These are phyloP conservation scores for Isaurus tuberculatus DNA, from an alignment of 92 coral and sea anemone species.

Conservation along the genomic window DNA sequence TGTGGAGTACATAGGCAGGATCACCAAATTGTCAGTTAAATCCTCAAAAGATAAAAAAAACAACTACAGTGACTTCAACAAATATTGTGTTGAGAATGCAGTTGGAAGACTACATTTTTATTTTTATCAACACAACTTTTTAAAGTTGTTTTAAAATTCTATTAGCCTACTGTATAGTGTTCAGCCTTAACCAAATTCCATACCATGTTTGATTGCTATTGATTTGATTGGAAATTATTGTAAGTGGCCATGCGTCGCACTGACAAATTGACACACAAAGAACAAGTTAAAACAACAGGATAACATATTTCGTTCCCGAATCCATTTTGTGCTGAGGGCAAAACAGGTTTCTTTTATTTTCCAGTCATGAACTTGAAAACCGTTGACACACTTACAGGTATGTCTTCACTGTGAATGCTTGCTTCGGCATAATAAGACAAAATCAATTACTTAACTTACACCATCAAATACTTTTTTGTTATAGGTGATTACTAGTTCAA, in stretches of 20 bases:
- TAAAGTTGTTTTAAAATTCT: background rate
- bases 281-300: slow-evolving; percentile 53
- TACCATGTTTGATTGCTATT: slow-evolving; percentile 37
- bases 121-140: slow-evolving; percentile 7
- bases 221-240: slow-evolving; percentile 43
- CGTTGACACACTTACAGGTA: slow-evolving; percentile 3
- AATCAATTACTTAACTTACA: slow-evolving; percentile 17
- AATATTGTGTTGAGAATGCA: background rate
- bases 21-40: background rate
- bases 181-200: slow-evolving; percentile 24
- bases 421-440: slow-evolving; percentile 7
- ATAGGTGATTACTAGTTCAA: background rate
- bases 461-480: slow-evolving; percentile 1
- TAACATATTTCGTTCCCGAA: slow-evolving; percentile 51
- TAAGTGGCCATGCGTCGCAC: slow-evolving; percentile 45
- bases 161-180: background rate
- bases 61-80: background rate
- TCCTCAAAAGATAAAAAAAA: slow-evolving; percentile 5
- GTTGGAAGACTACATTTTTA: background rate
- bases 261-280: slow-evolving; percentile 53
- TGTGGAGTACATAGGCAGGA: background rate
- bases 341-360: slow-evolving; percentile 42
- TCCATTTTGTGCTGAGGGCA: slow-evolving; percentile 51
- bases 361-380: slow-evolving; percentile 48
- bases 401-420: background rate